A percentile compares a stretch with the other conserved stretches of the same genome.
Conservation (phyloP, 2,888 invertebrate genomes). For the Mamestra brassicae region DNA sequence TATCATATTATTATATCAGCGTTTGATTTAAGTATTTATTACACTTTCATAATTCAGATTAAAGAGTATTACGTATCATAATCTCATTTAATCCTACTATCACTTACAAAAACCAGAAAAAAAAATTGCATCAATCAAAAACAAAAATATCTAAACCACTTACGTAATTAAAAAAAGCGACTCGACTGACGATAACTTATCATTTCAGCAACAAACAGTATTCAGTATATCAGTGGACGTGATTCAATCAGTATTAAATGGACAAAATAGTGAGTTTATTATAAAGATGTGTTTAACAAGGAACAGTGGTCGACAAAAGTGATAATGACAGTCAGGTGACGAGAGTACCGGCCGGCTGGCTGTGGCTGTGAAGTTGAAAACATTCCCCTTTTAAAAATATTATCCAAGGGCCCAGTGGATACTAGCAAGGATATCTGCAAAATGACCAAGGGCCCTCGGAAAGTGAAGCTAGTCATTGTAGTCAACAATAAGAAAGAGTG, state of each 20-base stretch:
- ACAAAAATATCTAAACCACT: slow-evolving; percentile 68
- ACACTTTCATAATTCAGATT: slow-evolving; percentile 37
- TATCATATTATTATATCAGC: slow-evolving; percentile 9
- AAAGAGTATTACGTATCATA: slow-evolving; percentile 28
- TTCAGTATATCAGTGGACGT: slow-evolving; percentile 69
- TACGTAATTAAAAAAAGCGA: slow-evolving; percentile 74
- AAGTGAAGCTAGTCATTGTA: slow-evolving; percentile 91
- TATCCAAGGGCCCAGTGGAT: slow-evolving; percentile 88
- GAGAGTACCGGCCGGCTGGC: slow-evolving; percentile 78
- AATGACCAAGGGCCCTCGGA: slow-evolving; percentile 91
- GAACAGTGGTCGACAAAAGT: slow-evolving; percentile 76
- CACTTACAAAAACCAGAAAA: slow-evolving; percentile 60
- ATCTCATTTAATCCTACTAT: slow-evolving; percentile 49
- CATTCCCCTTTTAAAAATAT: slow-evolving; percentile 90
- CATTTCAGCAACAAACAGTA: slow-evolving; percentile 70
- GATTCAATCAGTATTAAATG: slow-evolving; percentile 78
- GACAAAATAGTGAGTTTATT: slow-evolving; percentile 72
- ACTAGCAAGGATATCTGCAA: slow-evolving; percentile 87
- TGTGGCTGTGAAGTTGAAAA: slow-evolving; percentile 80
- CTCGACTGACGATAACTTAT: slow-evolving; percentile 65
- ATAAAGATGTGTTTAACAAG: slow-evolving; percentile 75
- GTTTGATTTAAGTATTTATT: slow-evolving; percentile 32
- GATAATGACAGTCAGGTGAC: slow-evolving; percentile 86
- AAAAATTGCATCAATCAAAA: slow-evolving; percentile 73
- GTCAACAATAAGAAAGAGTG: slow-evolving; percentile 91